Evolutionary conservation across 2,113 vertebrate species (phyloP), one percentile per base, ranked within the genome.

Genomic region (Anthoscopus minutus): DNA sequence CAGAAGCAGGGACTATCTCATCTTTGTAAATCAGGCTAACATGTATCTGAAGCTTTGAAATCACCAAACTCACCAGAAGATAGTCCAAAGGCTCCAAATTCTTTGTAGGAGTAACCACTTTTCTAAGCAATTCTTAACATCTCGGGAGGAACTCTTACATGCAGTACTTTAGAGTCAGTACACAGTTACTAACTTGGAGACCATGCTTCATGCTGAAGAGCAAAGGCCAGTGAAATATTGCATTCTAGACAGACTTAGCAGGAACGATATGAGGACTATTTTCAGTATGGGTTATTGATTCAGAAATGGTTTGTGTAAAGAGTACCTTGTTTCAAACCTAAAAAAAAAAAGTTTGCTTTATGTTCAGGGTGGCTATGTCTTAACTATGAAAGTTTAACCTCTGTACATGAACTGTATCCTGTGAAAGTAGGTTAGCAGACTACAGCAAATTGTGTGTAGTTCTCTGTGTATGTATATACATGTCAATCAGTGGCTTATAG

Each of bases 161-260:
- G 67, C 33, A 80, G 31, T 54, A 79, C 60, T 87, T 81, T 76
- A 92, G 66, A 80, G 80, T 83, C 48, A 48, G 86, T 84, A 82
- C 45, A 44, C 42, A 20, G 62, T 57, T 94, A 51, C 6, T 94
- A 62, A 71, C 69, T 84, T 70, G n/a, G 84, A 95, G 67, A 80
- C 40, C 71, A 81, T 93, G 80, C 90, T 97, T 94, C 82, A 94
- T 61, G 73, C 81, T 96, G 87, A 97, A 96, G 88, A 95, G 77
- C 40, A 93, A 56, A 84, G 38, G 54, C 66, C 48, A 69, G 66
- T 77, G 79, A 96, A 71, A 58, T 87, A 84, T 92, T 7, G 20
- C 89, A 73, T 81, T 61, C 53, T 81, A 72, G 80, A 81, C 69
- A 86, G 53, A 92, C 83, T 71, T 64, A 61, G 80, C 62, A 95